Evolutionary conservation across 2,888 invertebrate genomes (phyloP).

Genomic region (Cephus spinipes): DNA sequence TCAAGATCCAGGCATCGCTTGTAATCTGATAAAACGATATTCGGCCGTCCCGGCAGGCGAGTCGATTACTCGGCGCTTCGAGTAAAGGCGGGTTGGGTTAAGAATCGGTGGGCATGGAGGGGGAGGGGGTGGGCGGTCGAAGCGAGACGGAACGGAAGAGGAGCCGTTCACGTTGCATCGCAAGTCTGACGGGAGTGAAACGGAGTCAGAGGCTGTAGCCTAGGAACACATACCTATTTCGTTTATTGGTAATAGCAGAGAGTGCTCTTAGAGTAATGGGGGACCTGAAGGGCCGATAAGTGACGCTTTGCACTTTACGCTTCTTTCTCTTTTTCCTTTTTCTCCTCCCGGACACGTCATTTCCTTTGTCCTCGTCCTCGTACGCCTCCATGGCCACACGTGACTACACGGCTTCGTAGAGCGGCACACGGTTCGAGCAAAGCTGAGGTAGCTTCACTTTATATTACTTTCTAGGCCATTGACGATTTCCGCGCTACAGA

Average conservation of each 20-base stretch:
- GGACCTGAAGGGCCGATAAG: conserved; percentile 45
- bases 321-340: conserved; percentile 25
- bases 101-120: no score
- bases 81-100: conserved; percentile 5
- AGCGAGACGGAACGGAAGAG: conserved; percentile 5
- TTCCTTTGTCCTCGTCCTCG: no score
- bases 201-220: neutral
- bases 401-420: no score
- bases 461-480: no score
- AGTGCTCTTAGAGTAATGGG: conserved; percentile 53
- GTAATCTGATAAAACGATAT: conserved; percentile 32
- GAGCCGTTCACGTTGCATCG: conserved; percentile 21
- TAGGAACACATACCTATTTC: conserved; percentile 35
- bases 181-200: neutral
- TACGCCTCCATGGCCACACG: no score
- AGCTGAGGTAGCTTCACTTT: no score
- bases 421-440: no score
- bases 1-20: conserved; percentile 22
- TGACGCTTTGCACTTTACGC: conserved; percentile 46
- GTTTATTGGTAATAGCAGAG: conserved; percentile 52
- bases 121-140: no score
- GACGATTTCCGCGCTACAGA: no score
- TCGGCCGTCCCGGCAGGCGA: conserved; percentile 33
- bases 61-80: conserved; percentile 35
- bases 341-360: no score